Evolutionary conservation across 2,888 invertebrate species (phyloP), one percentile per base, ranked within the genome.

Genomic region (Apamea monoglypha): DNA sequence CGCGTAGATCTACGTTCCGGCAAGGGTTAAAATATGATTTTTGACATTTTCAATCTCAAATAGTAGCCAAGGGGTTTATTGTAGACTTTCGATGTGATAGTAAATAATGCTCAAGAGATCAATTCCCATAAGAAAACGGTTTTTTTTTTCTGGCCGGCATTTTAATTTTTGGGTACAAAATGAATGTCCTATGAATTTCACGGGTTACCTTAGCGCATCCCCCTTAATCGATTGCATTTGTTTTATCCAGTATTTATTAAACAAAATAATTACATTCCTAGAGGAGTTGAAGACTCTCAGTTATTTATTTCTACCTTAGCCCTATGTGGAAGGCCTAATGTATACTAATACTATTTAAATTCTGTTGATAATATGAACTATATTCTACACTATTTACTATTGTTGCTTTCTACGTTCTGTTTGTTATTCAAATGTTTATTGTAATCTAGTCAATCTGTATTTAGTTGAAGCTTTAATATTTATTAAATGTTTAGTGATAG

Each of bases 401-500:
- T 82, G 76, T 89, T 87, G 81, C 73, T 87, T 76, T 81, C 59
- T 64, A 63, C 25, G 56, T 81, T 84, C 12, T 74, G 79, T 89
- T 80, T 53, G 12, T 73, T 70, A 71, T 68, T 82, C 18, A 85
- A 85, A 89, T 85, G 75, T 90, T 85, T 89, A 87, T 76, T 79
- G 14, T 69, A 74, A 71, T 89, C 90, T 90, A 90, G 90, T 90
- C 90, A 87, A 78, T 83, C 64, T 85, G 44, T 83, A 74, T 85
- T 90, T 85, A 73, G 75, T 88, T 86, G 8, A 76, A 84, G 84
- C 83, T 88, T 87, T 86, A 87, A 86, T 85, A 78, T 84, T 87
- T 86, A 81, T 76, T 89, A 25, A 76, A 77, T 85, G 74, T 88
- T 83, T 76, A n/a, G n/a, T n/a, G n/a, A n/a, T 77, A 74, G 59